These are phyloP conservation scores for Archocentrus centrarchus DNA, from an alignment of 2,113 vertebrate species.

Conservation along the genomic window DNA sequence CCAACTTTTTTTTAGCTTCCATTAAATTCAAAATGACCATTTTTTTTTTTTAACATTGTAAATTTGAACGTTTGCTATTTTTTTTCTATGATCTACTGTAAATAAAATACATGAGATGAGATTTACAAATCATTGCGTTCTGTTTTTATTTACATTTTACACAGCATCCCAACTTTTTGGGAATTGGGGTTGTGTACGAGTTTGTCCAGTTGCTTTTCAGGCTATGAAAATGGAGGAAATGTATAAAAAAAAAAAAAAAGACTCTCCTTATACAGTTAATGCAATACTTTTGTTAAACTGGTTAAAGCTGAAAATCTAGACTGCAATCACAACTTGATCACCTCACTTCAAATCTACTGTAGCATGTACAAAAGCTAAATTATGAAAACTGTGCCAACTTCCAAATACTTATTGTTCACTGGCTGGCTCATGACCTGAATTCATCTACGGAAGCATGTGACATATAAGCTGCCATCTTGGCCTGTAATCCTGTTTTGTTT, in stretches of 20 bases:
- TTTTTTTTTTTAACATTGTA: background rate
- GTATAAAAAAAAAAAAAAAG: background rate
- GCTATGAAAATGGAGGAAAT: background rate
- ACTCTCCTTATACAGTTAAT: background rate
- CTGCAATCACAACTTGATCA: background rate
- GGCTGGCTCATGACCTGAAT: conserved; percentile 28
- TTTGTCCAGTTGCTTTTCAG: background rate
- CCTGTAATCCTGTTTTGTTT: conserved; percentile 42
- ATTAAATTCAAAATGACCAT: background rate
- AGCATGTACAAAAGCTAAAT: background rate
- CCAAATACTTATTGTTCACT: background rate
- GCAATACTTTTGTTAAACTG: background rate
- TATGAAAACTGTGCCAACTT: background rate
- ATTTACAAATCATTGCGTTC: background rate
- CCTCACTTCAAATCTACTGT: background rate
- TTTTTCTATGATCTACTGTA: background rate
- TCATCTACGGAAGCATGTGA: background rate
- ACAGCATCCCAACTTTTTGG: conserved; percentile 1
- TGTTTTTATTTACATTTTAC: background rate
- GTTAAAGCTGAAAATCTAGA: background rate
- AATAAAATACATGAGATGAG: background rate
- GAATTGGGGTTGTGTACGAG: background rate
- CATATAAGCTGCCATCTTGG: conserved; percentile 2
- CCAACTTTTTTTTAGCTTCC: background rate
- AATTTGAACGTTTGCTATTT: background rate